Evolutionary conservation across 2,888 invertebrate genomes (phyloP), one percentile per base, ranked within the genome.

Genomic region (Tiliacea citrago): DNA sequence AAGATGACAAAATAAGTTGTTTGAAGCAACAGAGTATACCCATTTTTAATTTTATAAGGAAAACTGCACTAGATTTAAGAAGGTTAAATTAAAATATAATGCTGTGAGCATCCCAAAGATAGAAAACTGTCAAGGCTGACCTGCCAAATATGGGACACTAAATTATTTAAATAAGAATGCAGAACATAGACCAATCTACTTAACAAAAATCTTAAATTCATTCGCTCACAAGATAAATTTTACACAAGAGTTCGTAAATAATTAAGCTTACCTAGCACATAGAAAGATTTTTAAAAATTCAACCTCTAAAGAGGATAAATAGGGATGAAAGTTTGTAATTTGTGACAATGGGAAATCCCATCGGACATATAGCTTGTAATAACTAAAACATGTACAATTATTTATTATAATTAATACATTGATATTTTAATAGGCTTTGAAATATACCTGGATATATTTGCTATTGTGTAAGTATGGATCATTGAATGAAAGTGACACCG

Each of bases 31-130:
- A 29, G 55, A 21, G 5, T 12, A 12, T 3, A 35, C 2, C 12
- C 2, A 16, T 35, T 55, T 51, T 29, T 12, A 42, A 13, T 42
- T 49, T 39, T 45, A 47, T 42, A 24, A 4, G 24, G 13, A 75
- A n/a, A 16, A 45, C 12, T 45, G 24, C 9, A 16, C 45, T 60
- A 42, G n/a, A 49, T 69, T 53, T 55, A 7, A 75, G 35, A 24
- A 58, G 16, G 49, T 77, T 58, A 18, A 42, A 77, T 68, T 77
- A 2, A 42, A 61, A 77, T 47, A 13, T 61, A 42, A 77, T n/a
- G n/a, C 5, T 12, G n/a, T 47, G n/a, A 47, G 2, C 16, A 16
- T 18, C 78, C 53, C 49, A 49, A 42, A 61, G 5, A 68, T 2
- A 21, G 47, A 55, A 49, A 61, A 42, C 71, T 55, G 51, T 35